A percentile compares a stretch with the other conserved stretches of the same genome.
Evolutionary conservation across 2,888 invertebrate species (phyloP).

Genomic region (Torymus auratus): DNA sequence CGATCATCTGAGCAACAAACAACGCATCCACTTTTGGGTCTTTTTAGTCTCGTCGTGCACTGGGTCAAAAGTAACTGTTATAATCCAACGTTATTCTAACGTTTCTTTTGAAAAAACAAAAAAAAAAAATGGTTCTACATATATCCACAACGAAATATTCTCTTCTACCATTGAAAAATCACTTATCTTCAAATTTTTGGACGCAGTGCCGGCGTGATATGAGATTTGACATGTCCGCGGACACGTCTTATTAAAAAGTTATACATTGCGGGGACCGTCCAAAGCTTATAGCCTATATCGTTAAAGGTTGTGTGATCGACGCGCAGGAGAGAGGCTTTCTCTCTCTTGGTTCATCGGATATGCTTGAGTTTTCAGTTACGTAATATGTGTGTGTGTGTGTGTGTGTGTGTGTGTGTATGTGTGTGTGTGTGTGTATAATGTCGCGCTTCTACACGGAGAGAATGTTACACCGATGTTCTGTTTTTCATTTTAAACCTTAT

Average conservation of each 20-base stretch:
- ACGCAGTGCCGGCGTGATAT: constrained; percentile 13
- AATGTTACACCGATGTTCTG: not conserved
- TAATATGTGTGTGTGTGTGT: too few species aligned
- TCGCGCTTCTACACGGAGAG: constrained; percentile 22
- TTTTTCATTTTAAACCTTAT: not conserved
- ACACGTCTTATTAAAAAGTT: constrained; percentile 18
- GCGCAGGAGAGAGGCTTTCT: constrained; percentile 19
- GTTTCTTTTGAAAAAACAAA: too few species aligned
- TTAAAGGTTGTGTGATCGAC: constrained; percentile 26
- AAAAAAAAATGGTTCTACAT: too few species aligned
- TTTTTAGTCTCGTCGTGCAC: constrained; percentile 12
- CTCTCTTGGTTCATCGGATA: constrained; percentile 20
- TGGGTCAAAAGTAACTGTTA: not conserved
- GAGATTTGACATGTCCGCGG: not conserved
- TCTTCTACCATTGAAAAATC: too few species aligned
- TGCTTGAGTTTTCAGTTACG: constrained; percentile 22
- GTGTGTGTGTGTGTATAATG: too few species aligned
- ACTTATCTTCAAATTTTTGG: not conserved
- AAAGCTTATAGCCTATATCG: constrained; percentile 28
- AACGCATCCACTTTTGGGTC: not conserved
- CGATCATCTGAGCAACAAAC: constrained; percentile 22
- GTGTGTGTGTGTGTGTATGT: too few species aligned
- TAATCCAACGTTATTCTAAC: too few species aligned
- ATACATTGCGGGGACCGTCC: constrained; percentile 26
- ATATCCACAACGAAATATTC: too few species aligned